A percentile compares a stretch with the other conserved stretches of the same genome.
Conservation (phyloP, 2,888 invertebrate species). For the Malacosoma neustria region DNA sequence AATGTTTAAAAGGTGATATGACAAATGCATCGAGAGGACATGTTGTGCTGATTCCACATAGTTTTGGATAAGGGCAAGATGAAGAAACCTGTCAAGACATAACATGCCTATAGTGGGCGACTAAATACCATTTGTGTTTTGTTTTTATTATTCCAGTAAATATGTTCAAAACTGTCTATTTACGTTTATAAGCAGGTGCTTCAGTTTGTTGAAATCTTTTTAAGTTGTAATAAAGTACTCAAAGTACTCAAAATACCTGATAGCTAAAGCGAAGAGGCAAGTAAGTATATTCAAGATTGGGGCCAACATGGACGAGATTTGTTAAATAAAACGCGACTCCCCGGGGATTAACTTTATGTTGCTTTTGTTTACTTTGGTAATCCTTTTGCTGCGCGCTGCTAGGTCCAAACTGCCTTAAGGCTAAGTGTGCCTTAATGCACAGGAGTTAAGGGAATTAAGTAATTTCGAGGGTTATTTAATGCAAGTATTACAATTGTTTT, state of each 20-base stretch:
- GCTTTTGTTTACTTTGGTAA: conserved; percentile 52
- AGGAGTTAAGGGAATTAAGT: conserved; percentile 4
- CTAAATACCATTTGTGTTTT: too few relatives aligned
- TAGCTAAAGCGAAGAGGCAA: neutral
- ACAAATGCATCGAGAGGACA: too few relatives aligned
- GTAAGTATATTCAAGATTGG: conserved; percentile 5
- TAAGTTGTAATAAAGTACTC: too few relatives aligned
- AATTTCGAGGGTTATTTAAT: conserved; percentile 7
- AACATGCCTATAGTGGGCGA: too few relatives aligned
- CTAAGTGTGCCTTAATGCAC: conserved; percentile 22
- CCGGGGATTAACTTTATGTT: conserved; percentile 37
- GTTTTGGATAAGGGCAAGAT: too few relatives aligned
- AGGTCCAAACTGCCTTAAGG: conserved; percentile 30
- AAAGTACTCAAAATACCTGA: neutral
- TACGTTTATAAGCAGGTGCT: too few relatives aligned
- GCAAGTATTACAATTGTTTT: neutral
- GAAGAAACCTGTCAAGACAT: too few relatives aligned
- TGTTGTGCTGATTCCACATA: too few relatives aligned
- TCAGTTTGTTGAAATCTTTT: too few relatives aligned
- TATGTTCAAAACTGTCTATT: too few relatives aligned
- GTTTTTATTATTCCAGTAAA: too few relatives aligned
- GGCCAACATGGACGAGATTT: conserved; percentile 18
- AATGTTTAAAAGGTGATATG: too few relatives aligned
- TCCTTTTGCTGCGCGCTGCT: conserved; percentile 36
- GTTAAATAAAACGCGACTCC: conserved; percentile 19